phyloP scores from a whole-genome alignment of 2,888 invertebrate species.

The Athalia circularis region DNA sequence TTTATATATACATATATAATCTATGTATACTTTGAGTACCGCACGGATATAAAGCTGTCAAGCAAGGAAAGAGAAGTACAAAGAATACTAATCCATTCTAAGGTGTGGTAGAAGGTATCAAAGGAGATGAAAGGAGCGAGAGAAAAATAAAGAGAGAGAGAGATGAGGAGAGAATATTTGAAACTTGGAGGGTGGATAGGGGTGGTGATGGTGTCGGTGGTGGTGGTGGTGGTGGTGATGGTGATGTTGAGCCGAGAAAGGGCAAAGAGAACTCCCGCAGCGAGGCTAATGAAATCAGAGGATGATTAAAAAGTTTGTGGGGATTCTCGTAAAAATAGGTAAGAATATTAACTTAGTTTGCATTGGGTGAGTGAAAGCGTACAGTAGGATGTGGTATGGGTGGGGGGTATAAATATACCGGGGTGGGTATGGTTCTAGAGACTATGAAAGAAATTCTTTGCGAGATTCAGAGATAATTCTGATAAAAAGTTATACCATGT shows the following conservation, averaged over 20 bases:
- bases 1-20: not conserved
- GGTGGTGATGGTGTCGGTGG: not conserved
- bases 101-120: slow-evolving; percentile 22
- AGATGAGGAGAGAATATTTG: not conserved
- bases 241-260: not conserved
- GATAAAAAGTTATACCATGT: too few species aligned
- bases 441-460: too few species aligned
- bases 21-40: not conserved
- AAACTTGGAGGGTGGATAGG: not conserved
- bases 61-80: slow-evolving; percentile 11
- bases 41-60: not conserved
- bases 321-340: slow-evolving; percentile 15
- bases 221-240: not conserved
- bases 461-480: too few species aligned
- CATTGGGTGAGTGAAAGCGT: not conserved
- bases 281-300: slow-evolving; percentile 33
- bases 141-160: slow-evolving; percentile 1
- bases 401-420: not conserved
- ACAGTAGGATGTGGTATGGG: not conserved
- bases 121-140: not conserved
- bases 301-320: slow-evolving; percentile 37
- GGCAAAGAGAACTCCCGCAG: slow-evolving; percentile 18
- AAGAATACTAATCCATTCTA: slow-evolving; percentile 42
- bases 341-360: slow-evolving; percentile 11
- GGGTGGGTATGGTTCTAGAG: not conserved